Percentiles rank a stretch among this genome's conserved stretches.
phyloP scores from a whole-genome alignment of 2,113 vertebrate species.

The Seriola aureovittata region DNA sequence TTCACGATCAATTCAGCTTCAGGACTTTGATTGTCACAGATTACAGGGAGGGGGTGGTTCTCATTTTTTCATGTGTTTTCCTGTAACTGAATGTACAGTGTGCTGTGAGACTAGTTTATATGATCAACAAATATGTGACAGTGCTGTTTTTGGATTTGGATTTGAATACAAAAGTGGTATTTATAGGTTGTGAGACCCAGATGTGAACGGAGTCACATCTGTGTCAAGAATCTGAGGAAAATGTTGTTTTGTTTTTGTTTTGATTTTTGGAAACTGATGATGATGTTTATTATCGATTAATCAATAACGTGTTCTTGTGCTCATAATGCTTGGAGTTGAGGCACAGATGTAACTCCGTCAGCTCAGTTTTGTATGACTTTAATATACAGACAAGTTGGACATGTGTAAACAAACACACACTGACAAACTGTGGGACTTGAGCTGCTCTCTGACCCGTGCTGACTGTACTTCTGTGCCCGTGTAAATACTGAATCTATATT shows the following conservation, averaged over 20 bases:
- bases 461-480: constrained; percentile 33
- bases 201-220: neutral
- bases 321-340: neutral
- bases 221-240: neutral
- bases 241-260: too few species aligned
- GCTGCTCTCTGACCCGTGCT: neutral
- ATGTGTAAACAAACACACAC: neutral
- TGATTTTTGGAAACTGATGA: neutral
- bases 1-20: neutral
- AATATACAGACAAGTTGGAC: neutral
- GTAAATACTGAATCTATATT: constrained; percentile 70
- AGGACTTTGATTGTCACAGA: neutral
- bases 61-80: constrained; percentile 10
- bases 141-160: constrained; percentile 1
- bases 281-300: neutral
- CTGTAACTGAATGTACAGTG: constrained; percentile 45
- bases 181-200: neutral
- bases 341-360: neutral
- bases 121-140: neutral
- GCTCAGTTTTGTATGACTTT: constrained; percentile 2
- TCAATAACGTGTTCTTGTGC: neutral
- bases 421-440: neutral
- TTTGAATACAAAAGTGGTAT: neutral
- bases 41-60: neutral
- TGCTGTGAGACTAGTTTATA: constrained; percentile 20